Conservation (phyloP, 2,113 vertebrate species). For the Elaphurus davidianus region DNA sequence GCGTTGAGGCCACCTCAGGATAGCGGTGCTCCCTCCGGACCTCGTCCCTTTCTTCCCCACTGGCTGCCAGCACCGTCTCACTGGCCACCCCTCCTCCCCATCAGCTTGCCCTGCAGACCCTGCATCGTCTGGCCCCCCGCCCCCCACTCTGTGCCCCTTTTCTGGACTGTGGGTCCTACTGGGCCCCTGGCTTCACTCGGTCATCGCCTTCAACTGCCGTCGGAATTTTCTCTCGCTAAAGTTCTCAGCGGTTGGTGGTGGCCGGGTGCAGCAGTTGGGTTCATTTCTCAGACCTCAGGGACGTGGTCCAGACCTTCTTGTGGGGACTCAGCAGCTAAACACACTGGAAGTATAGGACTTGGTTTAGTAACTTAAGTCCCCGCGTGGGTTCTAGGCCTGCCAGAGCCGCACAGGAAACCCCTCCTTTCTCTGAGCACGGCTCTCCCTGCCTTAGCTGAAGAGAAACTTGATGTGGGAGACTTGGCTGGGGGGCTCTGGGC, state of each 20-base stretch:
- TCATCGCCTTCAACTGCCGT: conserved; percentile 51
- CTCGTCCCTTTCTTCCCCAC: not conserved
- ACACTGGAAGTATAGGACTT: not conserved
- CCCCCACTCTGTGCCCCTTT: not conserved
- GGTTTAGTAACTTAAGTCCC: not conserved
- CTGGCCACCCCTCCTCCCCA: not conserved
- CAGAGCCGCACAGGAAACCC: accelerated
- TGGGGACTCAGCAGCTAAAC: not conserved
- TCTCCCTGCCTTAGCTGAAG: not conserved
- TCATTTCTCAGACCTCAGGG: not conserved
- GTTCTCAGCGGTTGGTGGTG: conserved; percentile 40
- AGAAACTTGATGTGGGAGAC: not conserved
- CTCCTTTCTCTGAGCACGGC: not conserved
- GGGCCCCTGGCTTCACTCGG: accelerated
- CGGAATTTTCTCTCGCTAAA: conserved; percentile 2
- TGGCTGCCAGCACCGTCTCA: not conserved
- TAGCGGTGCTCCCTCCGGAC: accelerated
- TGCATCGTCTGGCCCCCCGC: accelerated
- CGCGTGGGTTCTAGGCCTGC: accelerated
- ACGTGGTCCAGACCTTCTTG: not conserved
- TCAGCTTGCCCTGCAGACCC: too few species aligned
- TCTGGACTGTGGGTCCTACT: not conserved
- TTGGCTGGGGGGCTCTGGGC: not conserved
- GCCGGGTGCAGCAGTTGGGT: not conserved
- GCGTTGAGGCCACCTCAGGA: not conserved